phyloP scores from a whole-genome alignment of 2,113 vertebrate species.

The Bufo gargarizans region DNA sequence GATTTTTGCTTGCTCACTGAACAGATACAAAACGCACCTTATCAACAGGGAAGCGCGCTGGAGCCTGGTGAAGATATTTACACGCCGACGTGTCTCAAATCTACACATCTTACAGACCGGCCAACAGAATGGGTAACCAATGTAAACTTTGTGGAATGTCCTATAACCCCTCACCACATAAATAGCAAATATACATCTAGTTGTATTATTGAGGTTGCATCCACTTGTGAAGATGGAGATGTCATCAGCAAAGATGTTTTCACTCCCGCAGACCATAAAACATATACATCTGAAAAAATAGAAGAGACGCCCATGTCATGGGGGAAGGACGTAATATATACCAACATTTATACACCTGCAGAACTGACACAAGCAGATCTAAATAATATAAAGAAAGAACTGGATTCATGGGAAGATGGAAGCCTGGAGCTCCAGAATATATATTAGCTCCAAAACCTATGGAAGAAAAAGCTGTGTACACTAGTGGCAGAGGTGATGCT shows the following conservation, averaged over 20 bases:
- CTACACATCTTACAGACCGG: background rate
- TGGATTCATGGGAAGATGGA: constrained; percentile 13
- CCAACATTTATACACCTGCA: background rate
- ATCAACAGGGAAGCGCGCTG: background rate
- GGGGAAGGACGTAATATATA: background rate
- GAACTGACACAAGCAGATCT: constrained; percentile 7
- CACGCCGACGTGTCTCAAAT: background rate
- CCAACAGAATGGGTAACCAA: background rate
- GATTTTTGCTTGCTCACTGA: background rate
- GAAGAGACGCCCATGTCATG: background rate
- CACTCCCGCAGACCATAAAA: background rate
- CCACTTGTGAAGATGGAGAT: background rate
- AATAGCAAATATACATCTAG: background rate
- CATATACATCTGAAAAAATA: background rate
- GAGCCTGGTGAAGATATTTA: background rate
- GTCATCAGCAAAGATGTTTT: background rate
- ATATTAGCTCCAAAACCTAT: background rate
- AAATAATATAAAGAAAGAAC: constrained; percentile 14
- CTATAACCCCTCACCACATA: background rate
- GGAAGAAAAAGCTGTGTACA: background rate
- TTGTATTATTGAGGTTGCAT: constrained; percentile 21
- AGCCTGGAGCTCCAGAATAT: background rate
- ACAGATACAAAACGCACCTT: background rate
- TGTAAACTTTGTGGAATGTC: too few species aligned
- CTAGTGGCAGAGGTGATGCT: background rate